Conservation (phyloP, 2,888 invertebrate genomes). For the Cephus runcator region DNA sequence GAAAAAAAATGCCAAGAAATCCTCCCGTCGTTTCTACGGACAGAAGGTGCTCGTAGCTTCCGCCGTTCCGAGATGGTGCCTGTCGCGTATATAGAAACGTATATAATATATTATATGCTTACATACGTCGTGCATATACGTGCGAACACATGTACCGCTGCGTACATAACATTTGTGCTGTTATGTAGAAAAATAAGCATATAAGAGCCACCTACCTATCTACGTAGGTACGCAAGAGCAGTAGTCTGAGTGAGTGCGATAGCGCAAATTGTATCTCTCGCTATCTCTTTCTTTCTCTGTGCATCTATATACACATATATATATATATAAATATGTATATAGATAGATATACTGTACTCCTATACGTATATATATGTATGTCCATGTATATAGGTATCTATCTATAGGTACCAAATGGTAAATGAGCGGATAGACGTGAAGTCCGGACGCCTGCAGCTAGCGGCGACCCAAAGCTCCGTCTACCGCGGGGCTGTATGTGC, state of each 20-base stretch:
- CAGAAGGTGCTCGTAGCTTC: slow-evolving; percentile 36
- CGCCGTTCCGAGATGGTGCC: slow-evolving; percentile 35
- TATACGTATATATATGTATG: slow-evolving; percentile 31
- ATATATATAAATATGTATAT: slow-evolving; percentile 28
- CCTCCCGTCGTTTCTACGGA: slow-evolving; percentile 29
- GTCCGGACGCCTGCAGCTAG: slow-evolving; percentile 64
- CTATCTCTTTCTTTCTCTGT: slow-evolving; percentile 15
- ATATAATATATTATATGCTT: slow-evolving; percentile 16
- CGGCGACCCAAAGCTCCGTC: slow-evolving; percentile 65
- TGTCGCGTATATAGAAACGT: slow-evolving; percentile 29
- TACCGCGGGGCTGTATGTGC: slow-evolving; percentile 62
- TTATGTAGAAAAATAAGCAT: slow-evolving; percentile 49
- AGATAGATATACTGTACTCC: slow-evolving; percentile 12
- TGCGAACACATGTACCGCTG: slow-evolving; percentile 11
- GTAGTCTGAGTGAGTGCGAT: background rate
- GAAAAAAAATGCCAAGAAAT: background rate
- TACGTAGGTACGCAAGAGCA: slow-evolving; percentile 14
- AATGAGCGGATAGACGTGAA: slow-evolving; percentile 64
- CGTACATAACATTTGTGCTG: slow-evolving; percentile 27
- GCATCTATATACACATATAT: slow-evolving; percentile 10
- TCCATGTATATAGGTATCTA: slow-evolving; percentile 46
- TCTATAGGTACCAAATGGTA: slow-evolving; percentile 66
- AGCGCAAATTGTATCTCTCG: background rate
- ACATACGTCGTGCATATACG: background rate
- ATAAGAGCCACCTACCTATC: slow-evolving; percentile 39